Conservation (phyloP, 2,888 invertebrate species). For the Liposcelis brunnea region DNA sequence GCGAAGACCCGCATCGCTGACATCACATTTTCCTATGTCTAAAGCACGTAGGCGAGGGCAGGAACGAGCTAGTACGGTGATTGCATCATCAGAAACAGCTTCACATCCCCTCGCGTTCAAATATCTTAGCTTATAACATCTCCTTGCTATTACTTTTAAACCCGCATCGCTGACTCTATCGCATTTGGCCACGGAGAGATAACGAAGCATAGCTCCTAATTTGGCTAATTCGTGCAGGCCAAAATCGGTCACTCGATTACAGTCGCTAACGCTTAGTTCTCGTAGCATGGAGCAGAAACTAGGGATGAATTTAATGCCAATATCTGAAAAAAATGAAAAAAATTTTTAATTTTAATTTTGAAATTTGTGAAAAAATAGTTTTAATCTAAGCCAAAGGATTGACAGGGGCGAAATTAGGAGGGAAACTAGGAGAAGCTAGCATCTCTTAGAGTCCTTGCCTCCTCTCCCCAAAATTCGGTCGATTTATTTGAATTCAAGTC, state of each 20-base stretch:
- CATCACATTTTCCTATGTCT: constrained; percentile 86
- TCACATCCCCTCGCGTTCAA: constrained; percentile 85
- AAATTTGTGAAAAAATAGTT: too few species aligned
- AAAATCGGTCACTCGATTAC: constrained; percentile 74
- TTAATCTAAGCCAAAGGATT: too few species aligned
- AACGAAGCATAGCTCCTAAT: constrained; percentile 72
- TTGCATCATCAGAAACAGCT: constrained; percentile 83
- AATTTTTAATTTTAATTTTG: too few species aligned
- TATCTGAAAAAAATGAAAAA: constrained; percentile 49
- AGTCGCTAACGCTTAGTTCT: constrained; percentile 82
- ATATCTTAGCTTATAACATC: constrained; percentile 77
- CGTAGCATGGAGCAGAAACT: constrained; percentile 70
- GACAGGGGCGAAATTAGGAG: too few species aligned
- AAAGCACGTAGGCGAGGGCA: constrained; percentile 73
- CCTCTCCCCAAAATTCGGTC: too few species aligned
- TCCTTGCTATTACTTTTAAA: constrained; percentile 64
- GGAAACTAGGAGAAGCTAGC: too few species aligned
- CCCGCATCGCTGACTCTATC: constrained; percentile 84
- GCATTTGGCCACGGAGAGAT: constrained; percentile 87
- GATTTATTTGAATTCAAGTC: too few species aligned
- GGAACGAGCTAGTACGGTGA: constrained; percentile 67
- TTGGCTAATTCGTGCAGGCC: constrained; percentile 77
- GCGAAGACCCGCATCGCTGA: constrained; percentile 74
- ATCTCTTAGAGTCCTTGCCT: too few species aligned
- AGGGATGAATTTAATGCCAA: constrained; percentile 79